A percentile compares a stretch with the other conserved stretches of the same genome.
These are phyloP conservation scores for Pleuronectes platessa DNA, from an alignment of 2,113 vertebrate species.

Conservation along the genomic window DNA sequence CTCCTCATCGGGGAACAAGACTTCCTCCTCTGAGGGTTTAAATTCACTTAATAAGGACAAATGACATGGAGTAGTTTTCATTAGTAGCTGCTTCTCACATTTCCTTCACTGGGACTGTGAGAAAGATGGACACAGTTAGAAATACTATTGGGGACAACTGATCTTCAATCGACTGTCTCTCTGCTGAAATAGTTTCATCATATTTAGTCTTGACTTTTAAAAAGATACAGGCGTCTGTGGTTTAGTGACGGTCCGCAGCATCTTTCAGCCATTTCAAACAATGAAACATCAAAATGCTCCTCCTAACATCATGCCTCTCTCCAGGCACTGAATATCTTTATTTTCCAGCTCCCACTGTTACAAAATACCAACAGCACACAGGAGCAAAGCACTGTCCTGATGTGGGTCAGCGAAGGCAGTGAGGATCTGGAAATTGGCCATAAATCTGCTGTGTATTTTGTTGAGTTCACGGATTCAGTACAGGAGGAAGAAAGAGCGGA, in stretches of 20 bases:
- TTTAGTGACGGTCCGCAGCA: no score
- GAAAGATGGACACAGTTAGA: neutral
- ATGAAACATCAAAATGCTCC: no score
- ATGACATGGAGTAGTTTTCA: slow-evolving; percentile 30
- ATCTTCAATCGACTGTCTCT: neutral
- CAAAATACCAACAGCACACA: neutral
- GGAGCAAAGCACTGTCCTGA: neutral
- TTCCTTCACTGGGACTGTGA: slow-evolving; percentile 1
- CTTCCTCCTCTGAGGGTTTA: slow-evolving; percentile 16
- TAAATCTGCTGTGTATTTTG: neutral
- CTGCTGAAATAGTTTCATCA: neutral
- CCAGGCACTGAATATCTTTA: neutral
- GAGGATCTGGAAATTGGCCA: neutral
- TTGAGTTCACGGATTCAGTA: neutral
- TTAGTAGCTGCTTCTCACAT: slow-evolving; percentile 28
- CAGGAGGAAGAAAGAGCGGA: neutral
- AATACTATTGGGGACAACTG: neutral
- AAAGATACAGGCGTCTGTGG: no score
- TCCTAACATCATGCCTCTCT: neutral
- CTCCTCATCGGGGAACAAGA: slow-evolving; percentile 19
- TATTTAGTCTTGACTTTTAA: neutral
- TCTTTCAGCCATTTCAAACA: no score
- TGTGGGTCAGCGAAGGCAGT: neutral
- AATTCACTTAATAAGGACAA: slow-evolving; percentile 41
- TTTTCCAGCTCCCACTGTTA: neutral